phyloP scores from a whole-genome alignment of 2,797 vertebrate genomes.

The Gymnoscopelus braueri region DNA sequence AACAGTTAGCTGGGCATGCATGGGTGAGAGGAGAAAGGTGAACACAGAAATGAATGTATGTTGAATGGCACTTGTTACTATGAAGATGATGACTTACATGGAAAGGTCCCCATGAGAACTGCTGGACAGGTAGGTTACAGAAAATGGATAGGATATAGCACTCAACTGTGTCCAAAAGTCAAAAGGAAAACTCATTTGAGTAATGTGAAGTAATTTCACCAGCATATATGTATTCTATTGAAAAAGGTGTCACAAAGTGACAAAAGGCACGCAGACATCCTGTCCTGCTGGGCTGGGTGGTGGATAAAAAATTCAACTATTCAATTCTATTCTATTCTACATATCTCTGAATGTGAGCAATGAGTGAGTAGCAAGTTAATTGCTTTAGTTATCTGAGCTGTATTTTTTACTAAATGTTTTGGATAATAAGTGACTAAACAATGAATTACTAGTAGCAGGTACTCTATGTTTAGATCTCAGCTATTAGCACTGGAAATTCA shows the following conservation, averaged over 20 bases:
- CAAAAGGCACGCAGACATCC: no score
- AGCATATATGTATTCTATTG: no score
- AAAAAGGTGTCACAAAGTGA: no score
- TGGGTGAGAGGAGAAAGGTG: constrained; percentile 58
- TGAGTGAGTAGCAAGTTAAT: not conserved
- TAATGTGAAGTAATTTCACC: not conserved
- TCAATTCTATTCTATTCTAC: not conserved
- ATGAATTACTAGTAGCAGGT: not conserved
- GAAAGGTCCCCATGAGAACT: constrained; percentile 93
- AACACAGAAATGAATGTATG: constrained; percentile 40
- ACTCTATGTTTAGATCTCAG: not conserved
- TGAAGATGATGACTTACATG: constrained; percentile 91
- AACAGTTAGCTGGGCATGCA: constrained; percentile 77
- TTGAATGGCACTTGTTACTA: constrained; percentile 65
- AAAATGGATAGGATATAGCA: constrained; percentile 66
- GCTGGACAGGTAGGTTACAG: constrained; percentile 81
- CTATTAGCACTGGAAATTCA: not conserved
- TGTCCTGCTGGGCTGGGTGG: no score
- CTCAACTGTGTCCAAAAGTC: constrained; percentile 48
- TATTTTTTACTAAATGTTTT: not conserved
- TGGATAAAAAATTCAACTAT: not conserved
- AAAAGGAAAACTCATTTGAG: constrained; percentile 13
- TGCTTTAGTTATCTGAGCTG: not conserved
- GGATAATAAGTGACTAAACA: not conserved
- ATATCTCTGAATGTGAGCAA: not conserved